A percentile compares a stretch with the other conserved stretches of the same genome.
Conservation (phyloP, 2,797 vertebrate genomes). For the Myotis myotis region DNA sequence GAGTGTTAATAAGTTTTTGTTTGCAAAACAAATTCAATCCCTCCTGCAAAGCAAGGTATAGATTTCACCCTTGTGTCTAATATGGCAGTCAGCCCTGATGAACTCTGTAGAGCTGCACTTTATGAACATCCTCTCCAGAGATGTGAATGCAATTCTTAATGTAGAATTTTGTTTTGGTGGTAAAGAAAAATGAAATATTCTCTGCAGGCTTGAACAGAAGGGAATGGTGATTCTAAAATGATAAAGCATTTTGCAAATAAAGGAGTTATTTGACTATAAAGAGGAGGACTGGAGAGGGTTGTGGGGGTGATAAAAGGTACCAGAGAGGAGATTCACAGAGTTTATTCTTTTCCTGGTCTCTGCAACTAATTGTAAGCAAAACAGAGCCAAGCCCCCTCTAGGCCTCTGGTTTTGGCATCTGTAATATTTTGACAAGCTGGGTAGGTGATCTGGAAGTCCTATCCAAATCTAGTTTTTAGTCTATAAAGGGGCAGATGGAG, state of each 20-base stretch:
- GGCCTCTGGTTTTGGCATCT: neutral
- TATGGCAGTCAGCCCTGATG: neutral
- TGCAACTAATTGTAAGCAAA: neutral
- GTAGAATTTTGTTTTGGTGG: neutral
- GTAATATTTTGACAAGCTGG: conserved; percentile 10
- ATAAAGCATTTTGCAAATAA: conserved; percentile 16
- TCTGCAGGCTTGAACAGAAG: neutral
- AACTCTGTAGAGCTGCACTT: neutral
- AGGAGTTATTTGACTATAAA: neutral
- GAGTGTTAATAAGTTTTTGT: conserved; percentile 61
- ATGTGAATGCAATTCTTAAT: conserved; percentile 29
- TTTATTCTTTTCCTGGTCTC: neutral
- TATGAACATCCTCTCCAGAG: neutral
- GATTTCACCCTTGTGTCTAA: neutral
- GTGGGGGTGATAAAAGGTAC: neutral
- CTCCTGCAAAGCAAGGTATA: neutral
- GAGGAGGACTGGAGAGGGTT: neutral
- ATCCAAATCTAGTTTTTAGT: conserved; percentile 3
- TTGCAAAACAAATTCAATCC: conserved; percentile 65
- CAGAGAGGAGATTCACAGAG: neutral
- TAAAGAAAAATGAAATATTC: conserved; percentile 38
- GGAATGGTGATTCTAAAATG: conserved; percentile 20
- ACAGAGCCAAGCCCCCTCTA: neutral
- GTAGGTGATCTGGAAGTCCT: neutral
- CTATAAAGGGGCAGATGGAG: neutral